A percentile compares a stretch with the other conserved stretches of the same genome.
phyloP scores from a whole-genome alignment of 1,140 invertebrate genomes.

The Ceratitis capitata region DNA sequence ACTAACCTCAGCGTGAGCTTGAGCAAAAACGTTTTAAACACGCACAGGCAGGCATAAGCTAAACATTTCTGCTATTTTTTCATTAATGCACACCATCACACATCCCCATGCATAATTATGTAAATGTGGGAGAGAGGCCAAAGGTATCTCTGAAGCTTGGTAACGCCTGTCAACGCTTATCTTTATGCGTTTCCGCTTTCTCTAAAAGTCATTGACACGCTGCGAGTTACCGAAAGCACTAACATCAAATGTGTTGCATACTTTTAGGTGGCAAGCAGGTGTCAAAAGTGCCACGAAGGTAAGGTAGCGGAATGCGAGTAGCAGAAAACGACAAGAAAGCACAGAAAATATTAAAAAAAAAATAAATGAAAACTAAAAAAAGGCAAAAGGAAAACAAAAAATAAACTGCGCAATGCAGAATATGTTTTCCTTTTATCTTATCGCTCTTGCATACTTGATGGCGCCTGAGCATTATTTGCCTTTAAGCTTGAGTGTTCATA shows the following conservation, averaged over 20 bases:
- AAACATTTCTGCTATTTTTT: background rate
- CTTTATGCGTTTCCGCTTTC: slow-evolving; percentile 65
- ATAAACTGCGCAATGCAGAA: background rate
- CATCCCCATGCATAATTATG: background rate
- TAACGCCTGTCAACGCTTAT: slow-evolving; percentile 61
- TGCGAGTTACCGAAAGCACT: slow-evolving; percentile 44
- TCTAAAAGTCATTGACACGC: slow-evolving; percentile 64
- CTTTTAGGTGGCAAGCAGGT: slow-evolving; percentile 21
- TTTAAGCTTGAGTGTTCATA: background rate
- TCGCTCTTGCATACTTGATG: background rate
- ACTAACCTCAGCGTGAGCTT: background rate
- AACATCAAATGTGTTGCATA: slow-evolving; percentile 14
- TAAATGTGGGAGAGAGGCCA: background rate
- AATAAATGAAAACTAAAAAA: too few relatives aligned
- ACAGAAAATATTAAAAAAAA: too few relatives aligned
- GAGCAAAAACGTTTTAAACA: slow-evolving; percentile 18
- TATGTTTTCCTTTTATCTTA: background rate
- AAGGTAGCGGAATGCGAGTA: background rate
- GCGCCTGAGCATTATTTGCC: background rate
- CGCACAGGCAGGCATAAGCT: background rate
- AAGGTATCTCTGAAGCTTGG: background rate
- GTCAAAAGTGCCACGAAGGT: slow-evolving; percentile 2
- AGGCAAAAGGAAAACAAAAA: background rate
- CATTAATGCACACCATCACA: too few relatives aligned
- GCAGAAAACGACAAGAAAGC: background rate